Evolutionary conservation across 2,113 vertebrate species (phyloP), one percentile per base, ranked within the genome.

Genomic region (Octodon degus): DNA sequence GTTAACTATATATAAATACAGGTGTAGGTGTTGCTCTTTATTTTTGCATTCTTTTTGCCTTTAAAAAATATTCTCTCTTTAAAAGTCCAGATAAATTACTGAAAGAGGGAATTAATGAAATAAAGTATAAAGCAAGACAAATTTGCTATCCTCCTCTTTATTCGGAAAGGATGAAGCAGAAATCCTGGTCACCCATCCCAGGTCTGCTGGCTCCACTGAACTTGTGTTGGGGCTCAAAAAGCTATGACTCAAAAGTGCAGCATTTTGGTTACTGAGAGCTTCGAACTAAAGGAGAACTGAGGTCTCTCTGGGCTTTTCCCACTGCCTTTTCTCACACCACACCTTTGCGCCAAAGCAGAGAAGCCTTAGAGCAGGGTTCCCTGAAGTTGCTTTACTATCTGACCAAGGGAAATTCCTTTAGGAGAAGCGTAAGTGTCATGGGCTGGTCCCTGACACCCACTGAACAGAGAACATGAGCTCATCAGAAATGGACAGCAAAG

Each of bases 131-230:
- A 55, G 27, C 50, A 55, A 81, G 32, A 81, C 47, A 34, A 34
- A 32, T 81, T 20, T 55, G 97, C 97, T 97, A 98, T 98, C 97
- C 97, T 98, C 96, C 85, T 89, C 5, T 77, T 94, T 97, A 92
- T 96, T 96, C 72, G 70, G 83, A 86, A 65, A 76, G 67, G 40
- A 58, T 40, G 47, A 81, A 43, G 11, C 43, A 10, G 58, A 76
- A 84, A 80, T 80, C 30, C 16, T 80, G 27, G 47, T 55, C 14
- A 53, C 19, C 53, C 20, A 16, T 27, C 27, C 50, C 74, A 37
- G 65, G 22, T 37, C 37, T n/a, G 27, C 63, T 53, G 30, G 24
- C 47, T 62, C 63, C 27, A 50, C 47, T 17, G 68, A 86, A 62
- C 62, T 77, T 43, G 47, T 60, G 27, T 55, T 80, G 47, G 47